Evolutionary conservation across 2,888 invertebrate genomes (phyloP).

Genomic region (Metellina segmentata): DNA sequence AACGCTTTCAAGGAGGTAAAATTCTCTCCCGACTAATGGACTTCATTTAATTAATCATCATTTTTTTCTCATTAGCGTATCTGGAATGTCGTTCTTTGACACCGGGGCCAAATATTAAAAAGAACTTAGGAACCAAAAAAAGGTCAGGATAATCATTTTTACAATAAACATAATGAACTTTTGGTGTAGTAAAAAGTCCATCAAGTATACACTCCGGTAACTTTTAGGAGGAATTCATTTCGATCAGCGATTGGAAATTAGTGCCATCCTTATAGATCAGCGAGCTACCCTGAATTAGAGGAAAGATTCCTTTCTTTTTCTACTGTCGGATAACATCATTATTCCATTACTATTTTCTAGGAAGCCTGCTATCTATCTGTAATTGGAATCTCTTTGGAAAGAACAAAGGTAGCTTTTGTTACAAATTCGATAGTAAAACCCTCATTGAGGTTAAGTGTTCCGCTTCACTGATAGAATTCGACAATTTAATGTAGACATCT

Average conservation of each 20-base stretch:
- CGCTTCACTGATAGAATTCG: not conserved
- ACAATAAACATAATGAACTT: constrained; percentile 67
- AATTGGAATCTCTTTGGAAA: constrained; percentile 34
- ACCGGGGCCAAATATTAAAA: constrained; percentile 28
- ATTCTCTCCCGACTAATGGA: constrained; percentile 60
- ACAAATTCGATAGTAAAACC: not conserved
- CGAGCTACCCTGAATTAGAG: not conserved
- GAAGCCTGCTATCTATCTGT: constrained; percentile 26
- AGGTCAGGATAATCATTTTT: constrained; percentile 58
- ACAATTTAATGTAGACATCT: no score
- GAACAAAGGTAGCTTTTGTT: not conserved
- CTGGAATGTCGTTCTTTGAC: constrained; percentile 9
- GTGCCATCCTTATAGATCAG: constrained; percentile 3
- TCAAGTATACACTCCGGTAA: constrained; percentile 30
- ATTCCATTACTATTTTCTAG: constrained; percentile 5
- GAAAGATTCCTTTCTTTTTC: not conserved
- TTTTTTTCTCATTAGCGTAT: constrained; percentile 63
- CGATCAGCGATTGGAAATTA: constrained; percentile 38
- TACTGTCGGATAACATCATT: not conserved
- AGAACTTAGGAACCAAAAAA: constrained; percentile 4
- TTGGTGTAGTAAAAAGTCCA: constrained; percentile 45
- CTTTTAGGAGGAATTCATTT: constrained; percentile 8
- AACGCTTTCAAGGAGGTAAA: constrained; percentile 29
- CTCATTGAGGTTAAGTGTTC: not conserved
- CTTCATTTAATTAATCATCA: constrained; percentile 67